These are phyloP conservation scores for Aurelia sp. DNA, from an alignment of 30 jellyfish, hydroid and myxozoan genomes.

Conservation along the genomic window DNA sequence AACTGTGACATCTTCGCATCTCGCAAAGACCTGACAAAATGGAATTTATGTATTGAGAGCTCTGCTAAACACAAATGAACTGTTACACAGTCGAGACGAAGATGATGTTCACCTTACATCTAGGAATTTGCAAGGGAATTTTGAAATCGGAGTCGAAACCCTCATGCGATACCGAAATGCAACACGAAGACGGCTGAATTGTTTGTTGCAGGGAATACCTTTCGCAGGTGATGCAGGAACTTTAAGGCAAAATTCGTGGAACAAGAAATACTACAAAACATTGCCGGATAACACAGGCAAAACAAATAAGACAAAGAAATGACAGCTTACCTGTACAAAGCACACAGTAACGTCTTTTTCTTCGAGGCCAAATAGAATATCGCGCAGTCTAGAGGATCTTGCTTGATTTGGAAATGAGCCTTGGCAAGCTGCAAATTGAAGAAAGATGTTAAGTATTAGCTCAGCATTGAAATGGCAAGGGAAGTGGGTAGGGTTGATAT, in stretches of 20 bases:
- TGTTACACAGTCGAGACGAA: no score
- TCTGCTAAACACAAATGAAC: no score
- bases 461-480: neutral
- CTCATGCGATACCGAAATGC: no score
- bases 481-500: no score
- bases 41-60: no score
- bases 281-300: neutral
- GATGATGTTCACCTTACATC: no score
- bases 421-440: conserved; percentile 85
- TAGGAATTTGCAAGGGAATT: no score
- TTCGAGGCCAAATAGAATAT: conserved; percentile 92
- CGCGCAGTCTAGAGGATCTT: conserved; percentile 99
- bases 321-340: conserved; percentile 80
- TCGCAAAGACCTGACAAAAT: conserved; percentile 80
- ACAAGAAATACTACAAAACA: no score
- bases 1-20: conserved; percentile 94
- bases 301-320: neutral
- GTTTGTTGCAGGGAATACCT: no score
- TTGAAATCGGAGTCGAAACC: no score
- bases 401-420: conserved; percentile 91
- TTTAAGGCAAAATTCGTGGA: neutral
- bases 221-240: no score
- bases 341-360: conserved; percentile 92
- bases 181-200: no score
- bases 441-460: neutral